Percentiles rank a stretch among this genome's conserved stretches.
Evolutionary conservation across 2,888 invertebrate species (phyloP).

Genomic region (Caenorhabditis becei): DNA sequence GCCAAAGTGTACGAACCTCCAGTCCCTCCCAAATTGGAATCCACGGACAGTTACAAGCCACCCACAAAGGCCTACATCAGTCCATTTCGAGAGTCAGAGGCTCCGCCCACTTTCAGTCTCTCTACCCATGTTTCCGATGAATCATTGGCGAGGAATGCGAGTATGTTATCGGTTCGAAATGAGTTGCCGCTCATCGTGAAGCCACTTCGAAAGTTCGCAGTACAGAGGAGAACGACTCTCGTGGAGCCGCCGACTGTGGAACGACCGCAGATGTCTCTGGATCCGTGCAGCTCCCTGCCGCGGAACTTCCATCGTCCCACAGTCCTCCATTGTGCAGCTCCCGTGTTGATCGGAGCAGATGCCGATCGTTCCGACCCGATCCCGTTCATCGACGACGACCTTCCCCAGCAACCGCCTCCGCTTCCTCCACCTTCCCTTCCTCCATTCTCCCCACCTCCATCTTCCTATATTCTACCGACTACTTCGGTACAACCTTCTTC

Average conservation of each 20-base stretch:
- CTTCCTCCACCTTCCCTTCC: not conserved
- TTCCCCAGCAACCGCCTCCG: not conserved
- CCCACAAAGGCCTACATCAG: conserved; percentile 19
- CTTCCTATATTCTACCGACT: conserved; percentile 6
- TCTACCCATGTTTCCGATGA: conserved; percentile 58
- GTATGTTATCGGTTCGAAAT: conserved; percentile 32
- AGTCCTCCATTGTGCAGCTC: conserved; percentile 67
- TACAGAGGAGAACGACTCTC: conserved; percentile 48
- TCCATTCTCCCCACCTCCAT: conserved; percentile 29
- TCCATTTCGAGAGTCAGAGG: conserved; percentile 13
- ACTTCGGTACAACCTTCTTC: conserved; percentile 11
- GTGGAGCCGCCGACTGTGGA: conserved; percentile 42
- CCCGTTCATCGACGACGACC: conserved; percentile 71
- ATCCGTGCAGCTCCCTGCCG: conserved; percentile 67
- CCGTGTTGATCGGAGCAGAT: conserved; percentile 53
- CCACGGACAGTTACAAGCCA: not conserved
- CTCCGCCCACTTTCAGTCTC: conserved; percentile 42
- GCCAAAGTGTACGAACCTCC: conserved; percentile 1
- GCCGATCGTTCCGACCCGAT: conserved; percentile 35
- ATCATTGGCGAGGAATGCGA: conserved; percentile 48
- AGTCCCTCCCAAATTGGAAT: conserved; percentile 18
- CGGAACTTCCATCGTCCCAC: conserved; percentile 66
- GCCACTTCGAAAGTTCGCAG: conserved; percentile 61
- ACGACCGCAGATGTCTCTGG: conserved; percentile 57
- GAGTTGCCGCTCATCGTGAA: conserved; percentile 69